Base-by-base conservation (phyloP, 2,888 invertebrate genomes). In the Trisateles emortualis region DNA sequence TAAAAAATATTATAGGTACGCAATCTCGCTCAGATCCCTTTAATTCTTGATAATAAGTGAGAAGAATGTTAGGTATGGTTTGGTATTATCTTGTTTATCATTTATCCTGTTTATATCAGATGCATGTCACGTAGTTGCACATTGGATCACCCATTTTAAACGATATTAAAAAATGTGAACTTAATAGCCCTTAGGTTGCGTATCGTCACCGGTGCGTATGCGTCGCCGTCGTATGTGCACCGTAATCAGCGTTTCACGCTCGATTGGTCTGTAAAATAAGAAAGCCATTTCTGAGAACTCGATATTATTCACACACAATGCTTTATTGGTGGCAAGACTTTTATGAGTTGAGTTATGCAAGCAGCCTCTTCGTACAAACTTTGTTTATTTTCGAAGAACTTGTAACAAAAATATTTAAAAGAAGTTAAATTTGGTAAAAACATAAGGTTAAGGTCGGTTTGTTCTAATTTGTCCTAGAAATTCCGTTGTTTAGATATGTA, bases 211-310 rank as follows among this genome's bases (percentile, higher is more conserved):
- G 14, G 36, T 43, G 51, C 50, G 36, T 55, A 50, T 47, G 33
- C 48, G 52, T 11, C 33, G 6, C 11, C 11, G 16, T 13, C 5
- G 1, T 35, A 38, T 26, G 26, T 32, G 26, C 59, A 36, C 50
- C 46, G 47, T 63, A 54, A 62, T 65, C 50, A 56, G 32, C 41
- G 43, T 42, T 59, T 59, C 63, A 73, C 56, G 71, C 58, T 58
- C 56, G 61, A 68, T 68, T 43, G 51, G 44, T 36, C 29, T 45
- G 60, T 59, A 57, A 71, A 61, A 67, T 63, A 64, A 66, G 68
- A 74, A 67, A 62, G 60, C 60, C 35, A 43, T 58, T 68, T 68
- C 63, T 60, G 42, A 62, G 66, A 65, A 73, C 52, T 59, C 41
- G 41, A 59, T 54, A 55, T 62, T 56, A 55, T 50, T 45, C 26